phyloP scores from a whole-genome alignment of 2,113 vertebrate species.

The Podarcis muralis region DNA sequence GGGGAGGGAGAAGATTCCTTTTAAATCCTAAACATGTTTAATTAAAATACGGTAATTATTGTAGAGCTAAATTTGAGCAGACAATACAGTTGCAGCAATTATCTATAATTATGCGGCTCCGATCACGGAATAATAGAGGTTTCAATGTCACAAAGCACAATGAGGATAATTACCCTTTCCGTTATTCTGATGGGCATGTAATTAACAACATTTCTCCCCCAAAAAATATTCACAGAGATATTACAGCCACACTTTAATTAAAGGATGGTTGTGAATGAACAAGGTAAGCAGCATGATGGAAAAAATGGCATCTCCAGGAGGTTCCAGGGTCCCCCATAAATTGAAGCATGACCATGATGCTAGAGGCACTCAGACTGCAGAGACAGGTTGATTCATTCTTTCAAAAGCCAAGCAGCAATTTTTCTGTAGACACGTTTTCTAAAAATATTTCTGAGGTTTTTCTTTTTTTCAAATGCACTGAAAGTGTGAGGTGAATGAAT shows the following conservation, averaged over 20 bases:
- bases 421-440: no score
- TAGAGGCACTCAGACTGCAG: no score
- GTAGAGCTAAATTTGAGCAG: constrained; percentile 74
- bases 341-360: not conserved
- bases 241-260: constrained; percentile 57
- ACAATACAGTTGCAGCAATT: constrained; percentile 72
- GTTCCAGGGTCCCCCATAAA: not conserved
- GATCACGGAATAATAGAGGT: constrained; percentile 75
- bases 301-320: not conserved
- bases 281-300: constrained; percentile 39
- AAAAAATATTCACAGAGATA: constrained; percentile 47
- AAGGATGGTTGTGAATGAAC: constrained; percentile 44
- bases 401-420: no score
- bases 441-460: no score
- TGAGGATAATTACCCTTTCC: constrained; percentile 76
- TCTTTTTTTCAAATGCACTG: no score
- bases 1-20: constrained; percentile 48
- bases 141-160: constrained; percentile 77
- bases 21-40: constrained; percentile 75
- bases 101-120: constrained; percentile 74
- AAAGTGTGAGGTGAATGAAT: no score
- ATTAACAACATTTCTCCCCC: constrained; percentile 63
- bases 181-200: constrained; percentile 74
- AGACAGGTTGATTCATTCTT: not conserved
- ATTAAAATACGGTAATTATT: constrained; percentile 79